phyloP scores from a whole-genome alignment of 1,140 invertebrate species.

The Zeugodacus cucurbitae region DNA sequence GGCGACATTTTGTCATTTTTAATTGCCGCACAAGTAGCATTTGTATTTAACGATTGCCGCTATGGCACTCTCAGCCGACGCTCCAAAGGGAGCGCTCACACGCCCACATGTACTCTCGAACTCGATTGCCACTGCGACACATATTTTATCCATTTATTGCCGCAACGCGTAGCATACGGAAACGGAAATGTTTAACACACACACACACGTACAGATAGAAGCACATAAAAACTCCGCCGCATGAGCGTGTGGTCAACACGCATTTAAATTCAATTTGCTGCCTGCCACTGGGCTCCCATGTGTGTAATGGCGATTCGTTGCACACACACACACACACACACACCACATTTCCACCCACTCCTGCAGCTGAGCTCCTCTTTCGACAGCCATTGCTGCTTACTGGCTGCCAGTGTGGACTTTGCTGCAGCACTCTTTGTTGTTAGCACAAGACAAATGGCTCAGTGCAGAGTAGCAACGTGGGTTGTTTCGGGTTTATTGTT shows the following conservation, averaged over 20 bases:
- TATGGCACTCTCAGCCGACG: background rate
- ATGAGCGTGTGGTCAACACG: background rate
- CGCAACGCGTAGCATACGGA: conserved; percentile 22
- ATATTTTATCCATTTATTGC: conserved; percentile 43
- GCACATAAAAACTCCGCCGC: background rate
- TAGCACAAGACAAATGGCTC: conserved; percentile 26
- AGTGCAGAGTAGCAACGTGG: background rate
- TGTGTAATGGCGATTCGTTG: background rate
- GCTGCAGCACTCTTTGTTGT: background rate
- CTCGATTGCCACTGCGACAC: background rate
- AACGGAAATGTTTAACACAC: conserved; percentile 21
- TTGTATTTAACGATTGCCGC: conserved; percentile 30
- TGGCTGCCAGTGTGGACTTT: background rate
- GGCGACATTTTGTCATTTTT: conserved; percentile 41
- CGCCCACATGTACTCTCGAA: background rate
- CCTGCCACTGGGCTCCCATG: conserved; percentile 12
- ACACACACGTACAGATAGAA: background rate
- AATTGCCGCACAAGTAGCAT: conserved; percentile 27
- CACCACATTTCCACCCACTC: background rate
- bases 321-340: background rate
- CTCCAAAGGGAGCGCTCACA: background rate
- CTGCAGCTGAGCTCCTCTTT: background rate
- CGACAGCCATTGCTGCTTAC: background rate
- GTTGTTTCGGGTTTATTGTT: conserved; percentile 16
- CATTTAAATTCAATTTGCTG: conserved; percentile 41